Conservation (phyloP, 1,140 invertebrate species). For the Elymnias hypermnestra region DNA sequence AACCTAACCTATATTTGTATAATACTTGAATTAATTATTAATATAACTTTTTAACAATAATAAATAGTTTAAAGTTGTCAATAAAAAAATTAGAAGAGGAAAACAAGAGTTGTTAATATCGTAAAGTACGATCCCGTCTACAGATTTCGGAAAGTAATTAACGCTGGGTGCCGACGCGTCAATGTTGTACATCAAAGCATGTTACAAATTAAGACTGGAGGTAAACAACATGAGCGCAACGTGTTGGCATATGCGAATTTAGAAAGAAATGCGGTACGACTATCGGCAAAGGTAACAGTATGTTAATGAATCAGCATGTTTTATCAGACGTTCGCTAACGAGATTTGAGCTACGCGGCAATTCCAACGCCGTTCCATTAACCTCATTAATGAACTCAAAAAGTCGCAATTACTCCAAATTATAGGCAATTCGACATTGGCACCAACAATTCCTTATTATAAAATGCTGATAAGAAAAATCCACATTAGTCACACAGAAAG, state of each 20-base stretch:
- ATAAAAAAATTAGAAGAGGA: too few relatives aligned
- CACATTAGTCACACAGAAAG: slow-evolving; percentile 65
- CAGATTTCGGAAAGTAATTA: slow-evolving; percentile 19
- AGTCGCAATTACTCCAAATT: slow-evolving; percentile 13
- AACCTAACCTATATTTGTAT: neutral
- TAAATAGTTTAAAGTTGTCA: neutral
- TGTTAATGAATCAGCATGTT: slow-evolving; percentile 72
- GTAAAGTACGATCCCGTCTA: slow-evolving; percentile 14
- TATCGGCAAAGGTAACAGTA: slow-evolving; percentile 46
- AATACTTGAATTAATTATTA: neutral
- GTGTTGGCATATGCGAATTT: slow-evolving; percentile 12
- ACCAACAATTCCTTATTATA: slow-evolving; percentile 27
- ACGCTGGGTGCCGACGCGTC: slow-evolving; percentile 35
- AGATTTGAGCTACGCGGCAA: slow-evolving; percentile 66
- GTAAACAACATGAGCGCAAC: slow-evolving; percentile 24
- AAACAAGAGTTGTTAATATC: too few relatives aligned
- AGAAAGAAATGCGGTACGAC: slow-evolving; percentile 16
- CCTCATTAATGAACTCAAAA: slow-evolving; percentile 48
- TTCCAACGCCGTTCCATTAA: slow-evolving; percentile 65
- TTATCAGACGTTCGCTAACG: slow-evolving; percentile 48
- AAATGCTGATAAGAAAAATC: slow-evolving; percentile 69
- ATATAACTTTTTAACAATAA: too few relatives aligned
- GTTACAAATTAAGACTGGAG: slow-evolving; percentile 7
- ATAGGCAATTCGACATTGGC: slow-evolving; percentile 22
- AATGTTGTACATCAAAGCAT: slow-evolving; percentile 19